Base-by-base conservation (phyloP, 2,113 vertebrate genomes). In the Isurus oxyrinchus region DNA sequence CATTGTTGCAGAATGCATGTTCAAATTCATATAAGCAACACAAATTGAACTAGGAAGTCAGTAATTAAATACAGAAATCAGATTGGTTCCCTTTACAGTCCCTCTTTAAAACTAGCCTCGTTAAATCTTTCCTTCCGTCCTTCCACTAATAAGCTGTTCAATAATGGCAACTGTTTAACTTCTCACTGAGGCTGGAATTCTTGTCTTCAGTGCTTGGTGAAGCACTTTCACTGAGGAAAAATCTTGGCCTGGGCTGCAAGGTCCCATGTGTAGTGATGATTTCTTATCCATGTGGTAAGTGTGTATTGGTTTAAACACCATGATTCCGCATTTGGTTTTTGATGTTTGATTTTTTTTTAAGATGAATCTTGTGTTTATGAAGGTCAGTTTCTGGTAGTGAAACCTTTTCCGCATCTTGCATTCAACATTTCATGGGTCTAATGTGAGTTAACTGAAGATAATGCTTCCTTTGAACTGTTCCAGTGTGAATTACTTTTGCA, bases 61-160 rank as follows among this genome's bases (percentile, higher is more conserved):
- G 40, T 93, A 63, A 93, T 63, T 93, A 93, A 93, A n/a, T 93
- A n/a, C 59, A 63, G 59, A n/a, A 93, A 63, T 93, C 59, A 40
- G 19, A 44, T 44, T 84, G 81, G 57, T 3, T 93, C 57, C 79
- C 27, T 61, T 61, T 35, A 91, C 35, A 19, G 23, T 3, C 90
- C 59, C 57, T 93, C 59, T 93, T 63, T 63, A 93, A 63, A 93
- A 61, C 57, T 40, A n/a, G 35, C 90, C 90, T 40, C 35, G 59
- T 40, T 63, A 63, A 61, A 93, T 93, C 90, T 93, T 91, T 90
- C 86, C 27, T 93, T 93, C 35, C 57, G 63, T 63, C n/a, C 35
- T 19, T 63, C 31, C 59, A 93, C 40, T 61, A 61, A 91, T 91
- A 31, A 63, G 90, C 57, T 93, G 40, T 93, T 93, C 81, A 63